Evolutionary conservation across 2,113 vertebrate species (phyloP), one percentile per base, ranked within the genome.

Genomic region (Solenodon paradoxus): DNA sequence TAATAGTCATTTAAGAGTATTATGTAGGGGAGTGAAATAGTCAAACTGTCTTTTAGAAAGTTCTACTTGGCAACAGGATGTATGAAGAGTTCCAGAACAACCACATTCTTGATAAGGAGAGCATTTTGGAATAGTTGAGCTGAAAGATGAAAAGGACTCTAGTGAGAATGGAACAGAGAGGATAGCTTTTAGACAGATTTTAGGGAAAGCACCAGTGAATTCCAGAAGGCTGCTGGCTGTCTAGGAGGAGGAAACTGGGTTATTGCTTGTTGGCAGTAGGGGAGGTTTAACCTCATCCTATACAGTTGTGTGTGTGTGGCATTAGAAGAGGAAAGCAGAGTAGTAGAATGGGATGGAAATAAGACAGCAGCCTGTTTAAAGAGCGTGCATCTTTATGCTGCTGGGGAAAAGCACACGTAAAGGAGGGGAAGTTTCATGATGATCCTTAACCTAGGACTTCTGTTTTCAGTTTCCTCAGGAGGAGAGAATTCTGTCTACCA

Each of bases 401-500:
- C 53, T 92, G 26, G 47, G 63, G 5, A 59, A 69, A 83, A 84
- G 9, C 17, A 47, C 9, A 16, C 5, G 20, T 4, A 53, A 28
- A 32, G 53, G 28, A 45, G 4, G 1, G 13, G 5, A n/a, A 12
- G 11, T 45, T 93, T 72, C 13, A 47, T 71, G 64, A 16, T 81
- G 47, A 61, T 45, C 38, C 24, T 63, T 94, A 83, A 96, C 63
- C 13, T 49, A 38, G 0, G 9, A 75, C 5, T 10, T 90, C 35
- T 95, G 3, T 93, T 83, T 5, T 57, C 87, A 97, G 96, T 97
- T 83, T 97, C n/a, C 51, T 95, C 88, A 6, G 90, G 95, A 94
- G 95, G 93, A 86, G 83, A 97, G 63, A 71, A 77, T 64, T 90
- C 61, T 28, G 38, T 96, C 11, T 92, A 96, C 13, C 74, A 90